phyloP scores from a whole-genome alignment of 1,140 invertebrate species.

The Cydia splendana region DNA sequence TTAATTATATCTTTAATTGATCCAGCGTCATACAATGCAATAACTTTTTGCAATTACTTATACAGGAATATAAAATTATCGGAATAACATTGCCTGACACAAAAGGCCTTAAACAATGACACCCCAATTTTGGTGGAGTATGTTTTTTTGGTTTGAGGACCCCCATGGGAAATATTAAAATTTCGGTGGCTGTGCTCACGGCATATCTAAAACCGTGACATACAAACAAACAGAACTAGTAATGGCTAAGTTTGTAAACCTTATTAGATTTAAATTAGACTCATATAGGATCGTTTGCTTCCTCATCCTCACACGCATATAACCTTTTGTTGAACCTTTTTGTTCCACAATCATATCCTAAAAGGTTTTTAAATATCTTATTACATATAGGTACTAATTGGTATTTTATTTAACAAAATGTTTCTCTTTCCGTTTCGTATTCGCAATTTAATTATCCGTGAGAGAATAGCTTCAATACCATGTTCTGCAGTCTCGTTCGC shows the following conservation, averaged over 20 bases:
- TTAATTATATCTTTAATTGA: too few relatives aligned
- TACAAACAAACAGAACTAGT: too few relatives aligned
- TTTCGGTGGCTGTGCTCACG: not conserved
- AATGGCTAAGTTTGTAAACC: too few relatives aligned
- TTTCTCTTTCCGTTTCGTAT: not conserved
- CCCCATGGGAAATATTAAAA: not conserved
- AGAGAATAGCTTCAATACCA: not conserved
- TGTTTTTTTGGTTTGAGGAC: not conserved
- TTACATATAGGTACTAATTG: not conserved
- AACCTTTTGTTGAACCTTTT: too few relatives aligned
- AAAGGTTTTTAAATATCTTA: too few relatives aligned
- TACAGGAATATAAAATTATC: not conserved
- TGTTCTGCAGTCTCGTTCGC: not conserved
- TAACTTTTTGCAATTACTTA: too few relatives aligned
- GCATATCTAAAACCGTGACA: not conserved
- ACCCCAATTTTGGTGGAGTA: slow-evolving; percentile 1
- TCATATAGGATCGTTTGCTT: too few relatives aligned
- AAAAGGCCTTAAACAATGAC: not conserved
- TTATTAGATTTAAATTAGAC: too few relatives aligned
- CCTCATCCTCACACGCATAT: too few relatives aligned
- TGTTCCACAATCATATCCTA: too few relatives aligned
- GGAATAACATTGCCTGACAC: not conserved
- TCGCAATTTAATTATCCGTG: slow-evolving; percentile 7
- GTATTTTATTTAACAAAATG: not conserved
- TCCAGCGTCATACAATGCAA: too few relatives aligned